Evolutionary conservation across 1,140 invertebrate species (phyloP), one percentile per base, ranked within the genome.

Genomic region (Hylyphantes graminicola): DNA sequence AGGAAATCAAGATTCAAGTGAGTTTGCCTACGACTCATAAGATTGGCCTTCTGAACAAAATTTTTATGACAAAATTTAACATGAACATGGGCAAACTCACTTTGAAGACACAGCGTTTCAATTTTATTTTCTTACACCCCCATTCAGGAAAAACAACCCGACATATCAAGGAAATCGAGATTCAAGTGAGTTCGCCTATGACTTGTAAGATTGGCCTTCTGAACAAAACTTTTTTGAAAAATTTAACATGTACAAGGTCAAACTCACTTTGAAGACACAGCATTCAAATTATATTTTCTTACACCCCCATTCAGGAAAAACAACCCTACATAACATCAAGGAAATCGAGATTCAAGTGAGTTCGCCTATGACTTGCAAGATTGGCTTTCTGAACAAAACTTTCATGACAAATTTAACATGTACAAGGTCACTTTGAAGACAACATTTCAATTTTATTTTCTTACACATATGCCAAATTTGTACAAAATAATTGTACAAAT

Each of bases 71-170:
- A n/a, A 72, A 84, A 17, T 48, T 0, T 13, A 12, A 54, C 94
- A 94, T 68, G 91, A 89, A 88, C 92, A 93, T 3, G 93, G 93
- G 57, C 92, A 90, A 87, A 93, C 92, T 57, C 92, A n/a, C n/a
- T n/a, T n/a, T n/a, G n/a, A n/a, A n/a, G n/a, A n/a, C n/a, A n/a
- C n/a, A n/a, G n/a, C n/a, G n/a, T n/a, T n/a, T n/a, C n/a, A n/a
- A n/a, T n/a, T n/a, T n/a, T n/a, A n/a, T n/a, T n/a, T n/a, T n/a
- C n/a, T n/a, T n/a, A n/a, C n/a, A n/a, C n/a, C n/a, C n/a, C n/a
- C n/a, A n/a, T n/a, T n/a, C n/a, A n/a, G n/a, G n/a, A n/a, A n/a
- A n/a, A n/a, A n/a, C n/a, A n/a, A n/a, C n/a, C n/a, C n/a, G n/a
- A n/a, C n/a, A n/a, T n/a, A n/a, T n/a, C n/a, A n/a, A n/a, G n/a